Evolutionary conservation across 2,888 invertebrate genomes (phyloP).

Genomic region (Cryptosula pallasiana): DNA sequence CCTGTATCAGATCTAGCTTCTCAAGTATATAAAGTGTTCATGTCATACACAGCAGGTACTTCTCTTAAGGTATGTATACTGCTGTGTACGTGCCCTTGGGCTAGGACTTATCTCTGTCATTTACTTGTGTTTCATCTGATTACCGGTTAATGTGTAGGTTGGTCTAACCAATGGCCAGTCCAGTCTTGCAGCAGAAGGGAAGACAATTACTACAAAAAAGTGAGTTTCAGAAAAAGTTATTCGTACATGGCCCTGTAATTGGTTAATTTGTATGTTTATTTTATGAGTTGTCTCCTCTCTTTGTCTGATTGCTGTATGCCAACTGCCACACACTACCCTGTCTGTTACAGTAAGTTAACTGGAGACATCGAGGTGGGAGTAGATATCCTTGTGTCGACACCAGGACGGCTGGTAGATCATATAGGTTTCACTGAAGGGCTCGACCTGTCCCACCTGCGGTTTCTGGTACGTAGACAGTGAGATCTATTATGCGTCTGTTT

Average conservation of each 20-base stretch:
- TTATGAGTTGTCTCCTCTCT: too few relatives aligned
- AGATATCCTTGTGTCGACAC: conserved; percentile 87
- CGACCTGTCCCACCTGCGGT: conserved; percentile 44
- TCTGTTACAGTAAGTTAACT: neutral
- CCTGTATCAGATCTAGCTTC: conserved; percentile 86
- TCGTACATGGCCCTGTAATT: too few relatives aligned
- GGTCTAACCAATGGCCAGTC: conserved; percentile 64
- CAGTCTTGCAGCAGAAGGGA: conserved; percentile 54
- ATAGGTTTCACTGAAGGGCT: conserved; percentile 67
- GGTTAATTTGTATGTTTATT: too few relatives aligned
- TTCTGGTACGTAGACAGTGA: too few relatives aligned
- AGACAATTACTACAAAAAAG: conserved; percentile 41
- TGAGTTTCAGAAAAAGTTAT: too few relatives aligned
- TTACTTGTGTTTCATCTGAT: neutral
- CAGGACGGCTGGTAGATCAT: conserved; percentile 88
- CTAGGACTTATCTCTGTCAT: too few relatives aligned
- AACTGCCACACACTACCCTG: neutral
- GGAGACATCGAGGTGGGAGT: conserved; percentile 37
- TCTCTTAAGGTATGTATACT: conserved; percentile 52
- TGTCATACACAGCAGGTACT: conserved; percentile 54
- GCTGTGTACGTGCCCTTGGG: conserved; percentile 61
- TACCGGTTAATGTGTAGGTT: conserved; percentile 60
- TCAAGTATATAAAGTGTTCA: conserved; percentile 80
- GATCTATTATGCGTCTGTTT: too few relatives aligned
- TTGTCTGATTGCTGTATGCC: too few relatives aligned